Evolutionary conservation across 2,113 vertebrate species (phyloP).

Genomic region (Aramus guarauna): DNA sequence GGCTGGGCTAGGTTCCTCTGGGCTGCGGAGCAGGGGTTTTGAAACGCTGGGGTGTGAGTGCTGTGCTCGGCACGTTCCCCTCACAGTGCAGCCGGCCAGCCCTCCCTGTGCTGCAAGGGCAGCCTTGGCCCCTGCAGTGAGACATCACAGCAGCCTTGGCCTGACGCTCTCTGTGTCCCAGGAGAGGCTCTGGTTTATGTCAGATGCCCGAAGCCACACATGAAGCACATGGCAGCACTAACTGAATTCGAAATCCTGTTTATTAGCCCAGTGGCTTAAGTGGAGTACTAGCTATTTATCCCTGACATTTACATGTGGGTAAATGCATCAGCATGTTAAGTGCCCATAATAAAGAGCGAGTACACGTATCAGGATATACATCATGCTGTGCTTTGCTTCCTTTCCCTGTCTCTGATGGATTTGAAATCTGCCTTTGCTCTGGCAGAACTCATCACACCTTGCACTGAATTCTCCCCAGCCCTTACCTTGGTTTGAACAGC

Average conservation of each 20-base stretch:
- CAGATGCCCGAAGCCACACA: neutral
- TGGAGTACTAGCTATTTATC: neutral
- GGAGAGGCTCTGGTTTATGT: neutral
- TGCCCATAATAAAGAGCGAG: fast-evolving
- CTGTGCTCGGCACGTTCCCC: fast-evolving
- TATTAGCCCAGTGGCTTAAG: neutral
- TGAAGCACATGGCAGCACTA: neutral
- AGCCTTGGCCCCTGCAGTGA: neutral
- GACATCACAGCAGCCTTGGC: fast-evolving
- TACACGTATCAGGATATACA: fast-evolving
- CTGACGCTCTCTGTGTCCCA: neutral
- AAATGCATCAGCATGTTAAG: neutral
- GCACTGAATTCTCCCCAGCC: neutral
- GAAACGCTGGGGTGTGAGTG: fast-evolving
- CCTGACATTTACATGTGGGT: neutral
- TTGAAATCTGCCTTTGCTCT: neutral
- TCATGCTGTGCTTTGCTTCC: neutral
- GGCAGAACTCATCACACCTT: neutral
- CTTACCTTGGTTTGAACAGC: neutral
- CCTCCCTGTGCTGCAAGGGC: neutral
- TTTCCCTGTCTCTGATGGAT: neutral
- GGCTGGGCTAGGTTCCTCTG: neutral
- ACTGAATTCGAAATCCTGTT: neutral
- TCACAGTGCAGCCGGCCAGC: fast-evolving
- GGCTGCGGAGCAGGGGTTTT: neutral